phyloP scores from a whole-genome alignment of 2,888 invertebrate species.

The Parapristionchus giblindavisi region DNA sequence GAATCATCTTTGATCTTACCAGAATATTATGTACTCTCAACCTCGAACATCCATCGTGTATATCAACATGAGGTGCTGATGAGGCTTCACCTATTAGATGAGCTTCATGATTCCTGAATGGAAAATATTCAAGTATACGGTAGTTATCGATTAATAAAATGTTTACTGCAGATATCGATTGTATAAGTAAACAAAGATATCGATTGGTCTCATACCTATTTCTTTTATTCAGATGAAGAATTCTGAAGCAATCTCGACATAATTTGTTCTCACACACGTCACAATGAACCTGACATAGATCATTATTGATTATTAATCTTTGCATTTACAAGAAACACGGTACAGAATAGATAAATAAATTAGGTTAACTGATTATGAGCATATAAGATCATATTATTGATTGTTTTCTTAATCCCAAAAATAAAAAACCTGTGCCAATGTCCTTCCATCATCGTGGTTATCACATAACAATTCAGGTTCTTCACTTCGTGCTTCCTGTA shows the following conservation, averaged over 20 bases:
- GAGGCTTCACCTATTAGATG: conserved; percentile 46
- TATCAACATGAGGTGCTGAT: conserved; percentile 80
- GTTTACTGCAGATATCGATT: no score
- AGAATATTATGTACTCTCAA: conserved; percentile 94
- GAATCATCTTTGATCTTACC: no score
- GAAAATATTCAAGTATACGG: not conserved
- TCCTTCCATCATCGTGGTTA: conserved; percentile 86
- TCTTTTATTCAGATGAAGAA: conserved; percentile 88
- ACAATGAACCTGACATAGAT: conserved; percentile 80
- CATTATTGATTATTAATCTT: conserved; percentile 69
- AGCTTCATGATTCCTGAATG: conserved; percentile 42
- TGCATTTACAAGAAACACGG: not conserved
- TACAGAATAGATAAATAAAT: not conserved
- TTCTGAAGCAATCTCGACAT: conserved; percentile 92
- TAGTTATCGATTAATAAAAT: no score
- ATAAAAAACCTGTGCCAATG: conserved; percentile 52
- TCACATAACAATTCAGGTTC: conserved; percentile 77
- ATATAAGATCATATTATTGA: no score
- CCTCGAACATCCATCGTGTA: conserved; percentile 93
- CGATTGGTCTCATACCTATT: conserved; percentile 76
- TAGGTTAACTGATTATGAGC: not conserved
- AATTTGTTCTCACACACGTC: conserved; percentile 79
- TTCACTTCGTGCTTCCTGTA: conserved; percentile 50
- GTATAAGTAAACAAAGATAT: conserved; percentile 23
- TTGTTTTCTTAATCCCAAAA: no score